Base-by-base conservation (phyloP, 2,888 invertebrate species). In the Oegoconia quadripuncta region DNA sequence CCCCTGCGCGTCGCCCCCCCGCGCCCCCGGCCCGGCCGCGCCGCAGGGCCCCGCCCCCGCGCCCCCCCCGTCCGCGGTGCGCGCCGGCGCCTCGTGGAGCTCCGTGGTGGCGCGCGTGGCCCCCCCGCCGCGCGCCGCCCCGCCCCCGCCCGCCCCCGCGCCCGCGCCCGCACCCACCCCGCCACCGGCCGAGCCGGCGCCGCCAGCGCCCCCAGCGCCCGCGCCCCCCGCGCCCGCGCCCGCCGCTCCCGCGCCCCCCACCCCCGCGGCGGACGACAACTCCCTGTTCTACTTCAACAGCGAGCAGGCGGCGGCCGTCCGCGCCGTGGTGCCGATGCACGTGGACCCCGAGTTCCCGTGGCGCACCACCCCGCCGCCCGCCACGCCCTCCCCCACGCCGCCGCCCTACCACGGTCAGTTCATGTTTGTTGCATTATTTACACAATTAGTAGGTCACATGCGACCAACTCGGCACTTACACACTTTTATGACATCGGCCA, bases 191-290 rank as follows among this genome's bases (percentile, higher is more conserved):
- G 11, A 52, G 50, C 38, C 55, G 48, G 29, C 54, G 50, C 37
- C 51, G 41, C 29, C 50, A 50, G 27, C 39, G 34, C 20, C 25
- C 34, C 25, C 22, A 11, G 34, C 35, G 27, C 20, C 23, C 42
- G 39, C 42, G 41, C 31, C 38, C 41, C 39, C 28, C 43, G 33
- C 37, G 45, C 32, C 59, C 56, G 80, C 92, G 52, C 82, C 95
- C 48, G 66, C 93, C 92, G 20, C 90, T 92, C 22, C 57, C 91
- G 93, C 46, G 48, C 39, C 41, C 38, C 46, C 45, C 41, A 11
- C 46, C n/a, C n/a, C n/a, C n/a, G n/a, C n/a, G n/a, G n/a, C n/a
- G n/a, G n/a, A n/a, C 42, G 54, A 39, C 91, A 55, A 90, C 93
- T 17, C 62, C 93, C 46, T 55, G 39, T 55, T 55, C 46, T 55